These are phyloP conservation scores for Abscondita cerata DNA, from an alignment of 2,888 invertebrate genomes.

Conservation along the genomic window DNA sequence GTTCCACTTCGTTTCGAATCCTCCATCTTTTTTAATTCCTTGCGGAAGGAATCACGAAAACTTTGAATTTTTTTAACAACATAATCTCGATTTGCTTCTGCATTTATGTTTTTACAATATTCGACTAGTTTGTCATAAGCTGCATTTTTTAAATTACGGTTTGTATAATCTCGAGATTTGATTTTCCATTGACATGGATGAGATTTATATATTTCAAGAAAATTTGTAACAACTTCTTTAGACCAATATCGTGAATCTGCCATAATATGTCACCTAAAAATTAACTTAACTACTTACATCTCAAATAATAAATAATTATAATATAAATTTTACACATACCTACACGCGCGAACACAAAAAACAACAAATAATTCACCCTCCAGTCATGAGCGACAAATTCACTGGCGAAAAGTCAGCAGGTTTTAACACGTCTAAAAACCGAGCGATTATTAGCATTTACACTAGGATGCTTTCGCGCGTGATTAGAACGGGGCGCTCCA, in stretches of 20 bases:
- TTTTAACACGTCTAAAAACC: not conserved
- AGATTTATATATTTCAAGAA: not conserved
- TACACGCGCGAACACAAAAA: not conserved
- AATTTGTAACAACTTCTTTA: conserved; percentile 10
- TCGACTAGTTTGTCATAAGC: not conserved
- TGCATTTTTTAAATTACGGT: not conserved
- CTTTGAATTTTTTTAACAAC: too few relatives aligned
- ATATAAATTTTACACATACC: not conserved
- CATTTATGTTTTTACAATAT: not conserved
- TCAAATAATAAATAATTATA: too few relatives aligned
- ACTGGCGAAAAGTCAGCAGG: not conserved
- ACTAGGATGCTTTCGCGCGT: not conserved
- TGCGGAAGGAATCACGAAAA: not conserved
- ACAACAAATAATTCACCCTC: too few relatives aligned
- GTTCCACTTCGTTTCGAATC: too few relatives aligned
- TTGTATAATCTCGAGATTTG: not conserved
- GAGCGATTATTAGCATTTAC: not conserved
- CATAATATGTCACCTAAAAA: too few relatives aligned
- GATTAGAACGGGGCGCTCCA: not conserved
- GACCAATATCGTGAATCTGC: too few relatives aligned
- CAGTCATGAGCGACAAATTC: not conserved
- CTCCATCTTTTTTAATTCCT: not conserved
- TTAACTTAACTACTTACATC: too few relatives aligned
- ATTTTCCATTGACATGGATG: not conserved
- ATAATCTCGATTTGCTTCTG: not conserved